Percentiles rank a stretch among this genome's conserved stretches.
Evolutionary conservation across 64 coral and sea anemone genomes (phyloP).

Genomic region (Pocillopora damicornis): DNA sequence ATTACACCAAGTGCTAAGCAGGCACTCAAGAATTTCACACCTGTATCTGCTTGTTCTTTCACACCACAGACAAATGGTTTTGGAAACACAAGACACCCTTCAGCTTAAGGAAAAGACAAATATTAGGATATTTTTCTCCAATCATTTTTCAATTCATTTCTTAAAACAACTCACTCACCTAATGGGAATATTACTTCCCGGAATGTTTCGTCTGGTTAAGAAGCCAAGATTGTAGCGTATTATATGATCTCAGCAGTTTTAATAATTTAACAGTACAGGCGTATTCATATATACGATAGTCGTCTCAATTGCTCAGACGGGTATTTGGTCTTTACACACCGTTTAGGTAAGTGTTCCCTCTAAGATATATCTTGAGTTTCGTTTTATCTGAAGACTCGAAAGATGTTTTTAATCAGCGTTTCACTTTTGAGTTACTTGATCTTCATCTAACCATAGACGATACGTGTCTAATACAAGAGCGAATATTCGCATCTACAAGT

Average conservation of each 20-base stretch:
- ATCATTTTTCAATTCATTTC: too few relatives aligned
- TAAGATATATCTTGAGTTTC: not conserved
- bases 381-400: not conserved
- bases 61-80: not conserved
- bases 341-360: not conserved
- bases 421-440: too few relatives aligned
- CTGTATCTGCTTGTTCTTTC: not conserved
- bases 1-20: not conserved
- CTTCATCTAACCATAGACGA: too few relatives aligned
- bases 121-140: too few relatives aligned
- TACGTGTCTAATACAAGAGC: too few relatives aligned
- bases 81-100: too few relatives aligned
- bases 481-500: too few relatives aligned
- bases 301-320: not conserved
- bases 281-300: not conserved
- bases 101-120: too few relatives aligned
- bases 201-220: too few relatives aligned
- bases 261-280: not conserved
- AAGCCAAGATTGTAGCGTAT: too few relatives aligned
- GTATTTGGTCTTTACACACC: not conserved
- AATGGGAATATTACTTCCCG: too few relatives aligned
- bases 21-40: not conserved
- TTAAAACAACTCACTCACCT: too few relatives aligned
- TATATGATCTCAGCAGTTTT: not conserved
- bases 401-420: not conserved